A percentile compares a stretch with the other conserved stretches of the same genome.
Conservation (phyloP, 2,888 invertebrate species). For the Monopis laevigella region DNA sequence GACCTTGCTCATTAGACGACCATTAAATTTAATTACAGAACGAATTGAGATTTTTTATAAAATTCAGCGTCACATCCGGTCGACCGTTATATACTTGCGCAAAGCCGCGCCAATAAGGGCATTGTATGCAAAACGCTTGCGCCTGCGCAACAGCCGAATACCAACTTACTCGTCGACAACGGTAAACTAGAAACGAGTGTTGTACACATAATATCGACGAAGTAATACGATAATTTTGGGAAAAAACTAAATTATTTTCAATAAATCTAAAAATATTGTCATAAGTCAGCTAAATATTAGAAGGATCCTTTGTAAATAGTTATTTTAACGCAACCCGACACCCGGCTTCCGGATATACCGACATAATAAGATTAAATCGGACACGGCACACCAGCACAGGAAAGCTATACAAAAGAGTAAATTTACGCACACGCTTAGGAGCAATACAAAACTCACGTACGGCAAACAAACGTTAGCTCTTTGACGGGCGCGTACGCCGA, state of each 20-base stretch:
- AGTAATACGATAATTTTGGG: not conserved
- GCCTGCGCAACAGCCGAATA: slow-evolving; percentile 40
- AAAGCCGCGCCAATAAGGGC: slow-evolving; percentile 47
- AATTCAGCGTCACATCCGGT: slow-evolving; percentile 46
- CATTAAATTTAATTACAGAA: not conserved
- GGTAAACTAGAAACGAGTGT: slow-evolving; percentile 19
- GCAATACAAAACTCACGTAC: slow-evolving; percentile 36
- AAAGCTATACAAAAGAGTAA: slow-evolving; percentile 39
- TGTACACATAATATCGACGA: slow-evolving; percentile 1
- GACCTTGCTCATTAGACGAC: slow-evolving; percentile 5
- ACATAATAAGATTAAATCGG: slow-evolving; percentile 41
- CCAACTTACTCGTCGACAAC: slow-evolving; percentile 28
- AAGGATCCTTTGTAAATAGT: slow-evolving; percentile 10
- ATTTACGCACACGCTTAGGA: slow-evolving; percentile 36
- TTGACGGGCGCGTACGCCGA: slow-evolving; percentile 23
- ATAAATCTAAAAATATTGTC: not conserved
- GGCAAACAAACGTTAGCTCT: slow-evolving; percentile 34
- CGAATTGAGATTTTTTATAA: too few relatives aligned
- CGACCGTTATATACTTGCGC: slow-evolving; percentile 47
- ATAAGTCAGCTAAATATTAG: slow-evolving; percentile 4
- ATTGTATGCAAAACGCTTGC: slow-evolving; percentile 59
- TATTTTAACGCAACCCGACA: slow-evolving; percentile 13
- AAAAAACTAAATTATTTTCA: not conserved
- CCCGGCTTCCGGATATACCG: slow-evolving; percentile 34
- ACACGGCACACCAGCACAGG: slow-evolving; percentile 26